Evolutionary conservation across 1,140 invertebrate genomes (phyloP), one percentile per base, ranked within the genome.

Genomic region (Brachystomella parvula): DNA sequence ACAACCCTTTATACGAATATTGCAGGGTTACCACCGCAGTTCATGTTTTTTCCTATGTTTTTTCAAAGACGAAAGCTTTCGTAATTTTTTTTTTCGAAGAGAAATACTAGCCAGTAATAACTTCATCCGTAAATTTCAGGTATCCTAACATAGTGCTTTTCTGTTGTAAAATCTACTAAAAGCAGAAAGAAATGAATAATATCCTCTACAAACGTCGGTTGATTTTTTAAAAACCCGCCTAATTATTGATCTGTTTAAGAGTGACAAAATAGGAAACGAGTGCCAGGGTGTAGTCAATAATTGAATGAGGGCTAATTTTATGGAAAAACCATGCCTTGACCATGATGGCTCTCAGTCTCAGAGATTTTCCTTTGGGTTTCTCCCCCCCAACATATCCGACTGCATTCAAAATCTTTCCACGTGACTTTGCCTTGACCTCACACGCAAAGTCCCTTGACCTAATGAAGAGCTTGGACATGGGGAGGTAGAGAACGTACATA

Each of bases 401-500:
- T n/a, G 6, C 35, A 39, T 17, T 24, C 24, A 19, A 53, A 3
- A 12, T 26, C 49, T 53, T 53, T 6, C 21, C 49, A 17, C 49
- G 12, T 17, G 12, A 17, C 3, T 53, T 53, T 53, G 49, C 15
- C 15, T 62, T 39, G 12, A 62, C 15, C 3, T 39, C 21, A 2
- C 44, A n/a, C 12, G 17, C 19, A 12, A 62, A 28, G 3, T 35
- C 3, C 3, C 12, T 3, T 47, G 60, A 62, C 31, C 44, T 62
- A 3, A 62, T 35, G 33, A 44, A 62, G 2, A 62, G 26, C 3
- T 3, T 32, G 3, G 33, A 39, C 60, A 62, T 62, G 3, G 60
- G 60, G 12, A 62, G 33, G 24, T 62, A 62, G 9, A 62, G 30
- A 6, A 62, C 24, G 31, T 62, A 62, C 32, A 62, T 62, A 31